Percentiles rank a stretch among this genome's conserved stretches.
Evolutionary conservation across 2,113 vertebrate species (phyloP).

Genomic region (pig (Sus scrofa)): T2T-Sscrofa CM000815.6:133872501-133873000

Average conservation of each 20-base stretch:
- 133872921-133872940: not conserved
- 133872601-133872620: not conserved
- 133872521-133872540: not conserved
- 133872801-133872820: not conserved
- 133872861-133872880: slow-evolving; percentile 32
- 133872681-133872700: not conserved
- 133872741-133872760: not conserved
- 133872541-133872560: not conserved
- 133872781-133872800: not conserved
- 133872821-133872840: not conserved
- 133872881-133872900: slow-evolving; percentile 35
- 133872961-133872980: not conserved
- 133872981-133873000: slow-evolving; percentile 58
- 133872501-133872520: not conserved
- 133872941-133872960: slow-evolving; percentile 25
- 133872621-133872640: slow-evolving; percentile 15
- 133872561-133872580: not conserved
- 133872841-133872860: not conserved
- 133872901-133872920: not conserved
- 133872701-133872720: not conserved
- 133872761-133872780: not conserved
- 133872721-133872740: not conserved
- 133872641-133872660: not conserved
- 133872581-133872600: not conserved
- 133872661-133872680: not conserved